phyloP scores from a whole-genome alignment of 2,113 vertebrate genomes.

The Oriolus oriolus region DNA sequence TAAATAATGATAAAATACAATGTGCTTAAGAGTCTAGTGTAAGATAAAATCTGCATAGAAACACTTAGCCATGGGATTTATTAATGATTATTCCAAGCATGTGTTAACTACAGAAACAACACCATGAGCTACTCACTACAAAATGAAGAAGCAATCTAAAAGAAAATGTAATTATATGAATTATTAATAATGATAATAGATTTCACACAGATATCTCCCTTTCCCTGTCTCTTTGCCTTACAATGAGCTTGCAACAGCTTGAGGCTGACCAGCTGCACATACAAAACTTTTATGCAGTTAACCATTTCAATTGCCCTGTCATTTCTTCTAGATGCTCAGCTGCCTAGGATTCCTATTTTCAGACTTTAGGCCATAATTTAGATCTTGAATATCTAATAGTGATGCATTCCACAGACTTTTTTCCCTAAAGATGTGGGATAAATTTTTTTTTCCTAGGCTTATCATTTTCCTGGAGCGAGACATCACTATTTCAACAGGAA shows the following conservation, averaged over 20 bases:
- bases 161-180: not conserved
- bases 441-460: not conserved
- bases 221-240: not conserved
- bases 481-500: constrained; percentile 62
- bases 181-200: not conserved
- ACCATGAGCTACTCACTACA: not conserved
- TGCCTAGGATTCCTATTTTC: not conserved
- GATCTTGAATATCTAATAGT: not conserved
- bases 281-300: not conserved
- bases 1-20: not conserved
- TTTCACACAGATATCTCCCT: not conserved
- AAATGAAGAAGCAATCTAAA: constrained; percentile 4
- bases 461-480: constrained; percentile 57
- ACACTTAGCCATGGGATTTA: not conserved
- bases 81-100: not conserved
- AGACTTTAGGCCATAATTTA: not conserved
- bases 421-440: not conserved
- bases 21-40: not conserved
- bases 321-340: not conserved
- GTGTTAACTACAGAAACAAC: not conserved
- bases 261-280: not conserved
- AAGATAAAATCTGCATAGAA: not conserved
- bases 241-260: not conserved
- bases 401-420: not conserved
- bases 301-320: not conserved